phyloP scores from a whole-genome alignment of 2,888 invertebrate species.

The Antitype chi region DNA sequence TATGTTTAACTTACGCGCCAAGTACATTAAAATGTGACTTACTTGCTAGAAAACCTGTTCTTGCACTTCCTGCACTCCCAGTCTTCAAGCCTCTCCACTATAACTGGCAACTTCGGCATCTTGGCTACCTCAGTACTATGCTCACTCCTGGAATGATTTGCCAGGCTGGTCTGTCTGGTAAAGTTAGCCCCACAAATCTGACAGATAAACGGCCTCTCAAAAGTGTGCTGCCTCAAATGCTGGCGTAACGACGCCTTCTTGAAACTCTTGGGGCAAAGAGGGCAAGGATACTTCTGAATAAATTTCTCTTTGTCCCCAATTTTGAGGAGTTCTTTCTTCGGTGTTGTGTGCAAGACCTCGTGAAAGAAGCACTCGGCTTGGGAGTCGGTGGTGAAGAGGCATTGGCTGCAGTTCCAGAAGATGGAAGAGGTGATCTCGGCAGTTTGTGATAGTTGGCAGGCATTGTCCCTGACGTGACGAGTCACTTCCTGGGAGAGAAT shows the following conservation, averaged over 20 bases:
- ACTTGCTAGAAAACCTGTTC: slow-evolving; percentile 78
- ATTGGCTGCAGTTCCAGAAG: slow-evolving; percentile 91
- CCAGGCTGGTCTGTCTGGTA: slow-evolving; percentile 92
- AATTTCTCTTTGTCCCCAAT: slow-evolving; percentile 74
- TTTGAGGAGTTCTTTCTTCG: slow-evolving; percentile 75
- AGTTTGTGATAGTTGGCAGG: slow-evolving; percentile 86
- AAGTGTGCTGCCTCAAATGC: slow-evolving; percentile 94
- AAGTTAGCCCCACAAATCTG: slow-evolving; percentile 92
- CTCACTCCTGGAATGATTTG: slow-evolving; percentile 90
- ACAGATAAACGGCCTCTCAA: slow-evolving; percentile 93
- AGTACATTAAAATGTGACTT: slow-evolving; percentile 53
- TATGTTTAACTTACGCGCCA: not conserved
- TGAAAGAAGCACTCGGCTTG: slow-evolving; percentile 94
- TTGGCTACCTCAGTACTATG: slow-evolving; percentile 80
- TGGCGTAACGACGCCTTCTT: slow-evolving; percentile 92
- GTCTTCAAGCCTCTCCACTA: slow-evolving; percentile 66
- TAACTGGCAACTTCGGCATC: slow-evolving; percentile 60
- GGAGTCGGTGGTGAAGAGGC: slow-evolving; percentile 91
- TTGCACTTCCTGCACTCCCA: slow-evolving; percentile 76
- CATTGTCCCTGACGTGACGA: slow-evolving; percentile 92
- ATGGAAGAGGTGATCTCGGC: slow-evolving; percentile 72
- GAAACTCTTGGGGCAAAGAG: slow-evolving; percentile 92
- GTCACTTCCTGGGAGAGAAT: slow-evolving; percentile 94
- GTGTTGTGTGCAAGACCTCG: slow-evolving; percentile 92
- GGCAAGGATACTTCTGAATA: slow-evolving; percentile 91